These are phyloP conservation scores for Aplysia californica DNA, from an alignment of 1,140 invertebrate genomes.

Conservation along the genomic window DNA sequence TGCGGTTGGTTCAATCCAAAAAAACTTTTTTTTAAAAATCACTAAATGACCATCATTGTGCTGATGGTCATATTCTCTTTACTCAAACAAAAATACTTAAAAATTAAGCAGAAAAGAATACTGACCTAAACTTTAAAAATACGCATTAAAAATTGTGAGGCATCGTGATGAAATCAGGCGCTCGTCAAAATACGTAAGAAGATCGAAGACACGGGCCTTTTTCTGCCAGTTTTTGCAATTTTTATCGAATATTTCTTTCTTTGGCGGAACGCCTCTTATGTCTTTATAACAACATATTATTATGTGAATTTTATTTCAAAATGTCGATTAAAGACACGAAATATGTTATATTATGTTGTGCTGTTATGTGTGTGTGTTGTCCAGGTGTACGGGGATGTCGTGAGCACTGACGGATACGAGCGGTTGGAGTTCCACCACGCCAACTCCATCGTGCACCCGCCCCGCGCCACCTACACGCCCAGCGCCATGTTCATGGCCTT, in stretches of 20 bases:
- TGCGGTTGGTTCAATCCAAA: no score
- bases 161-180: no score
- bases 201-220: no score
- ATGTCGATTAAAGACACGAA: not conserved
- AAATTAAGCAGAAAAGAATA: no score
- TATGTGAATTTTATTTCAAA: not conserved
- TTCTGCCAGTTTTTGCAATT: not conserved
- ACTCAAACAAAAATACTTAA: no score
- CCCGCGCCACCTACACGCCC: conserved; percentile 88
- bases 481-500: conserved; percentile 94
- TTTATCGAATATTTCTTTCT: not conserved
- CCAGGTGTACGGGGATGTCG: conserved; percentile 61
- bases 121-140: no score
- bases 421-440: conserved; percentile 94
- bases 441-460: conserved; percentile 90
- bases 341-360: not conserved
- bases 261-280: no score
- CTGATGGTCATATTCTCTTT: no score
- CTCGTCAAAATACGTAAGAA: no score
- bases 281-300: not conserved
- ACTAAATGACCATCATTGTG: no score
- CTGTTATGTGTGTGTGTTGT: not conserved
- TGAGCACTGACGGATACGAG: conserved; percentile 49
- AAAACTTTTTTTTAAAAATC: no score
- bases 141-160: no score